Evolutionary conservation across 2,888 invertebrate species (phyloP).

Genomic region (Drosophila flavopinicola): DNA sequence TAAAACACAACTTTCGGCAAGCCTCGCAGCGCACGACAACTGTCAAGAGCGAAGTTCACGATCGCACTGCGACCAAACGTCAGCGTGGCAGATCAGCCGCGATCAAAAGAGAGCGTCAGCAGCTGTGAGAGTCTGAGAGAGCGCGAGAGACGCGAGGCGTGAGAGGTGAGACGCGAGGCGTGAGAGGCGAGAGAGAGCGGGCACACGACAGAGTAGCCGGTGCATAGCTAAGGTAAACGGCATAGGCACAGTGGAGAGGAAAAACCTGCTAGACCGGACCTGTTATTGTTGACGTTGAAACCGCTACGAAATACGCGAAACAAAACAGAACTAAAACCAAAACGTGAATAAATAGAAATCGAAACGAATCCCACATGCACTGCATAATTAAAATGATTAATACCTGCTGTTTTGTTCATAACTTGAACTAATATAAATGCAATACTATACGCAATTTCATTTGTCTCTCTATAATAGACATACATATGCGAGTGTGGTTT

Average conservation of each 20-base stretch:
- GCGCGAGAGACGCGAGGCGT: constrained; percentile 3
- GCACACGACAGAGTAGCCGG: constrained; percentile 2
- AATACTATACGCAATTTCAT: too few relatives aligned
- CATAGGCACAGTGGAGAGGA: background rate
- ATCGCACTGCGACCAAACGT: constrained; percentile 43
- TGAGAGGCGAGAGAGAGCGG: background rate
- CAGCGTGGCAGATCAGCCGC: constrained; percentile 26
- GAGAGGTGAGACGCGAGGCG: background rate
- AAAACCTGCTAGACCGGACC: constrained; percentile 56
- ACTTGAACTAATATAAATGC: background rate
- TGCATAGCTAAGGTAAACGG: constrained; percentile 8
- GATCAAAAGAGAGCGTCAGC: constrained; percentile 1
- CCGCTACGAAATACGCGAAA: constrained; percentile 24
- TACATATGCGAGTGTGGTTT: background rate
- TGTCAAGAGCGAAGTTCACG: constrained; percentile 39
- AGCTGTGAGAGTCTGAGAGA: constrained; percentile 4
- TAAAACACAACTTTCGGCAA: constrained; percentile 1
- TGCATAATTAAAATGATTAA: background rate
- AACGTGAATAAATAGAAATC: constrained; percentile 1
- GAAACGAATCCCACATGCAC: constrained; percentile 11
- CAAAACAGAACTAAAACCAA: constrained; percentile 35
- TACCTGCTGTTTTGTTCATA: background rate
- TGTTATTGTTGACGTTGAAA: constrained; percentile 31
- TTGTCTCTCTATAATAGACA: too few relatives aligned
- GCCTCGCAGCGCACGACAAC: constrained; percentile 19